Evolutionary conservation across 2,797 vertebrate genomes (phyloP).

Genomic region (Alcedo atthis): DNA sequence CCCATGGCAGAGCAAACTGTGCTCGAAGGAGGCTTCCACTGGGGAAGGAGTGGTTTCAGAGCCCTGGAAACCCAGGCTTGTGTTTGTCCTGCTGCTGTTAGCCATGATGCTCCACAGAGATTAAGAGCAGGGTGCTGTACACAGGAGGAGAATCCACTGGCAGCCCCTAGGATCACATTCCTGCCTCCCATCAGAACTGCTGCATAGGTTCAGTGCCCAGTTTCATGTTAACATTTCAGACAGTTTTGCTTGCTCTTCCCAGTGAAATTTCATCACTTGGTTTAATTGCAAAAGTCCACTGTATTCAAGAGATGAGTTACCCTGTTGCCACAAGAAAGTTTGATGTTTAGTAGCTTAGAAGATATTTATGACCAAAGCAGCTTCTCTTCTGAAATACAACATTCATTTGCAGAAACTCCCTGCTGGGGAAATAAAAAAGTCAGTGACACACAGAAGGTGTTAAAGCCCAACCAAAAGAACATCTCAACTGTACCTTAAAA

Average conservation of each 20-base stretch:
- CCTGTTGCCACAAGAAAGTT: background rate
- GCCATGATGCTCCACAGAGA: background rate
- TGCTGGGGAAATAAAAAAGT: background rate
- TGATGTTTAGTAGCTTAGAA: conserved; percentile 4
- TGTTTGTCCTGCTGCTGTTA: background rate
- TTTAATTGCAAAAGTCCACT: conserved; percentile 38
- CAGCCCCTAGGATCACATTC: background rate
- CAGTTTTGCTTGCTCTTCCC: background rate
- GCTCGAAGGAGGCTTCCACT: background rate
- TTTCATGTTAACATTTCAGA: background rate
- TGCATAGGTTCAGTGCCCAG: background rate
- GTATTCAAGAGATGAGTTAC: conserved; percentile 10
- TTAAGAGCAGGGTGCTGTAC: background rate
- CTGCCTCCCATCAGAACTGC: background rate
- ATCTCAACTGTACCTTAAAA: conserved; percentile 10
- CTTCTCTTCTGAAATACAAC: conserved; percentile 34
- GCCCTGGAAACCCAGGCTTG: accelerated
- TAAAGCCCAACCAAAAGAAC: background rate
- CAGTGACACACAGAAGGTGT: background rate
- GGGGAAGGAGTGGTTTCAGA: background rate
- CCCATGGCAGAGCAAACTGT: background rate
- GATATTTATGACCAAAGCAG: conserved; percentile 2
- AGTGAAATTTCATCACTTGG: conserved; percentile 13
- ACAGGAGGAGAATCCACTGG: background rate
- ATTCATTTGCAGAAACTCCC: conserved; percentile 23